Conservation (phyloP, 2,888 invertebrate species). For the Griposia aprilina region DNA sequence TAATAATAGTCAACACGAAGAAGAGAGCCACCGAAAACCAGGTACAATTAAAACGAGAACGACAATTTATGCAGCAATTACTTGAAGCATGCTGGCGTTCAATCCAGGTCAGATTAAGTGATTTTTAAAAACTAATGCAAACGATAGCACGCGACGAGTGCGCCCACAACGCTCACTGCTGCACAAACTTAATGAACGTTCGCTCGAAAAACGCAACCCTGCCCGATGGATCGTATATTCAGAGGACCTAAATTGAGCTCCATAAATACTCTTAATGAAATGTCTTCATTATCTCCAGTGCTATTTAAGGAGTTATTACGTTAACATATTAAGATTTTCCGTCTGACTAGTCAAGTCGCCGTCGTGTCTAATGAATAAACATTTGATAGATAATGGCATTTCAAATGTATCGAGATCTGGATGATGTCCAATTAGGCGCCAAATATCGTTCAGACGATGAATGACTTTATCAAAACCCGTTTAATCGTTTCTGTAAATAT, state of each 20-base stretch:
- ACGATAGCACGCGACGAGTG: conserved; percentile 83
- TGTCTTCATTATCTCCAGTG: conserved; percentile 58
- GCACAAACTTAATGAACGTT: conserved; percentile 85
- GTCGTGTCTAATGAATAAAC: conserved; percentile 53
- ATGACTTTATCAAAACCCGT: conserved; percentile 47
- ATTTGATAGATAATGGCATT: conserved; percentile 42
- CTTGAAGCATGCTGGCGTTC: conserved; percentile 85
- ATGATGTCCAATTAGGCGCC: conserved; percentile 48
- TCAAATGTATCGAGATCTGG: conserved; percentile 46
- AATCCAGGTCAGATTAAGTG: conserved; percentile 89
- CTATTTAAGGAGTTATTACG: conserved; percentile 39
- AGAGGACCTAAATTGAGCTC: conserved; percentile 73
- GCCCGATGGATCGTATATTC: conserved; percentile 74
- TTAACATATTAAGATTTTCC: conserved; percentile 49
- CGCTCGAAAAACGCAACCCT: conserved; percentile 73
- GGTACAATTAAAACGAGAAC: conserved; percentile 83
- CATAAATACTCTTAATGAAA: conserved; percentile 66
- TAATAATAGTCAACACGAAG: conserved; percentile 29
- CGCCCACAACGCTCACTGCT: conserved; percentile 74
- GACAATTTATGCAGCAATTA: conserved; percentile 89
- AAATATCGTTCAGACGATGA: conserved; percentile 36
- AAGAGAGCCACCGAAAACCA: conserved; percentile 65
- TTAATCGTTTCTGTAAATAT: conserved; percentile 41
- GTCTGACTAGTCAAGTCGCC: conserved; percentile 44
- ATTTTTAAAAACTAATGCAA: conserved; percentile 88